Evolutionary conservation across 2,888 invertebrate genomes (phyloP).

Genomic region (Rotaria macrura): DNA sequence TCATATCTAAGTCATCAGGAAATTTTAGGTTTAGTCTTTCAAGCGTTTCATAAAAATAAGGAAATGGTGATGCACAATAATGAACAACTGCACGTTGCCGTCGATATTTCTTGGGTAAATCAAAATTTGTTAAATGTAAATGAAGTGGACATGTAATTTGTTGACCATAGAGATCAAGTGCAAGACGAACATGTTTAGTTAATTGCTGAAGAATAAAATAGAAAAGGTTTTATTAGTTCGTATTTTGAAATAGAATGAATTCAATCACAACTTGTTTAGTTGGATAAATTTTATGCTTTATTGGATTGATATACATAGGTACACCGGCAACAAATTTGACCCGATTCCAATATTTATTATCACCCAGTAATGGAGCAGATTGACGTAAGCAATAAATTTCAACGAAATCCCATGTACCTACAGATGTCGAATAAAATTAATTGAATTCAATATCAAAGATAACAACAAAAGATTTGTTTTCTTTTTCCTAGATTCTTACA

Average conservation of each 20-base stretch:
- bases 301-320: slow-evolving; percentile 4
- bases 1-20: not conserved
- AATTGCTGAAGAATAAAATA: not conserved
- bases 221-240: no score
- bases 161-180: not conserved
- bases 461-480: no score
- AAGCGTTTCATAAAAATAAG: slow-evolving; percentile 9
- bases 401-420: slow-evolving; percentile 15
- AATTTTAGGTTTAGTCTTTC: not conserved
- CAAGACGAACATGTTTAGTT: not conserved
- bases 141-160: not conserved
- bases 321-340: not conserved
- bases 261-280: not conserved
- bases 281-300: not conserved
- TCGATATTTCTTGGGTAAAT: slow-evolving; percentile 2
- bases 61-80: not conserved
- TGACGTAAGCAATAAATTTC: slow-evolving; percentile 15
- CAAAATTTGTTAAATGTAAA: not conserved
- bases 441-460: no score
- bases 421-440: no score
- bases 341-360: slow-evolving; percentile 18
- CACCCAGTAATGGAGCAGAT: not conserved
- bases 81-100: not conserved
- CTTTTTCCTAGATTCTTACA: not conserved
- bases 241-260: not conserved